Percentiles rank a stretch among this genome's conserved stretches.
phyloP scores from a whole-genome alignment of 2,797 vertebrate genomes.

The Fratercula arctica region DNA sequence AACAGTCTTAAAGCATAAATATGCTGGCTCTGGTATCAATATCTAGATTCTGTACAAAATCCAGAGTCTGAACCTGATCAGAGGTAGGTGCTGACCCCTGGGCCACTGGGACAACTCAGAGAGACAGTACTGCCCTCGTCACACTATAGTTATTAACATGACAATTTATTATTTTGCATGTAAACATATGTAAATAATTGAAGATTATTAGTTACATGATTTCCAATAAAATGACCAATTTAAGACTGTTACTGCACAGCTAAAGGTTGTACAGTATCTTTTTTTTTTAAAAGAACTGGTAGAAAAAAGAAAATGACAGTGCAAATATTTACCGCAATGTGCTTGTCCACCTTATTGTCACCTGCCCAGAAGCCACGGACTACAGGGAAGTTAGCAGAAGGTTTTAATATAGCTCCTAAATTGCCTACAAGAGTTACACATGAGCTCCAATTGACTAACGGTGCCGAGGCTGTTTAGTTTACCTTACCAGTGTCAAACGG shows the following conservation, averaged over 20 bases:
- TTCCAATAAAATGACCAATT: not conserved
- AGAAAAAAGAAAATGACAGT: not conserved
- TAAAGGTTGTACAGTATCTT: not conserved
- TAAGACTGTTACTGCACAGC: not conserved
- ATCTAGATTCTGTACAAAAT: not conserved
- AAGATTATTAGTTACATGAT: not conserved
- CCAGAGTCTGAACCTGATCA: not conserved
- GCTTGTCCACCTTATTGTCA: not conserved
- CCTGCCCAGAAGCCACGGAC: not conserved
- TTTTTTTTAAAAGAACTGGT: not conserved
- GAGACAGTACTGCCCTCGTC: not conserved
- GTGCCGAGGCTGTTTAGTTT: not conserved
- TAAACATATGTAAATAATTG: not conserved
- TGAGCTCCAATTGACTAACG: not conserved
- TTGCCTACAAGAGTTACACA: not conserved
- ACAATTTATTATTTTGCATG: not conserved
- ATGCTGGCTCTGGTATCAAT: not conserved
- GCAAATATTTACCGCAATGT: not conserved
- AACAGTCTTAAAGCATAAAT: not conserved
- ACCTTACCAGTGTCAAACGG: not conserved
- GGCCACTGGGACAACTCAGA: not conserved
- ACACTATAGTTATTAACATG: not conserved
- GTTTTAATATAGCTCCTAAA: not conserved
- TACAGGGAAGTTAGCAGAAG: not conserved
- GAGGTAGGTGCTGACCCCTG: not conserved